Evolutionary conservation across 2,113 vertebrate species (phyloP), one percentile per base, ranked within the genome.

Genomic region (Orientallactaga bullata): DNA sequence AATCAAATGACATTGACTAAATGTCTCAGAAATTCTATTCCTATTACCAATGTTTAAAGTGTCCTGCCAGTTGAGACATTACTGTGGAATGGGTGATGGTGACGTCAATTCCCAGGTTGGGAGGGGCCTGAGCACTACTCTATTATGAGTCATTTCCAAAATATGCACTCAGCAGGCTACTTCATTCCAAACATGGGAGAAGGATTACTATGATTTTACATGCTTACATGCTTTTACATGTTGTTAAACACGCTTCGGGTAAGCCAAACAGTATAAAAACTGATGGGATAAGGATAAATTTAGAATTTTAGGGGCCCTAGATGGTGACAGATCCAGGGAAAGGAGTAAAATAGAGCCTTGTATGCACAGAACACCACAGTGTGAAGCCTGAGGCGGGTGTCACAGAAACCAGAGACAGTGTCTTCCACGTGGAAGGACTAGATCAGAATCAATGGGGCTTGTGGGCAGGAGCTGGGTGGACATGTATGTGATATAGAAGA

Each of bases 131-230:
- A 51, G 58, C 16, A 35, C 35, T 90, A 74, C 72, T 91, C 85
- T 77, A 61, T 76, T 80, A 58, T 93, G 97, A 96, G 55, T 94
- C 94, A 92, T 58, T 90, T 23, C 21, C n/a, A 61, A 72, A 89
- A 1, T 35, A 74, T 42, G 28, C 12, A 13, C 58, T 87, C 71
- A 74, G 85, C 55, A 74, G 7, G 7, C 15, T 1, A 12, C 66
- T 94, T 88, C 20, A 65, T 73, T 73, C 84, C 72, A 77, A 80
- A 92, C 66, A 51, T 69, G 72, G 83, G 72, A 90, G 66, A 79
- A 72, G n/a, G 7, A 77, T 28, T 35, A 0, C n/a, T 3, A 7
- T 0, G 5, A n/a, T 79, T 83, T 58, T 32, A 74, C 26, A 89
- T 35, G 72, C 9, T 83, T 39, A 42, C 63, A 72, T 30, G 71